Evolutionary conservation across 2,888 invertebrate genomes (phyloP), one percentile per base, ranked within the genome.

Genomic region (Lacanobia wlatinum): DNA sequence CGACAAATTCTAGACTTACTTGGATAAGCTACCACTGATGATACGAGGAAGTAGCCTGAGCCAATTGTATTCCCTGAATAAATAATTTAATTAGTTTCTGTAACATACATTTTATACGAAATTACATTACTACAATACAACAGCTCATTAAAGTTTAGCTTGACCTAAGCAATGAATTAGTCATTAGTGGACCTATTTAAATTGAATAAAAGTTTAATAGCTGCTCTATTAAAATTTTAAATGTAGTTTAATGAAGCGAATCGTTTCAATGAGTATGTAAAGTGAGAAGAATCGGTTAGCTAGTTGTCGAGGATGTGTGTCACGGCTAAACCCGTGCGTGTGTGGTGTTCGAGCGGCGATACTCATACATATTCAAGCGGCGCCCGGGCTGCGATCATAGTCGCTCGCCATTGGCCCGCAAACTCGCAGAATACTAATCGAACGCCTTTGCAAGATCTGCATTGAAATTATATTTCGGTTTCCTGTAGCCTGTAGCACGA

Each of bases 341-440:
- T 91, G 87, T 89, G 80, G 89, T 88, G 90, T 90, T 90, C 89
- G 88, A 89, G 89, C 83, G 83, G 80, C 90, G 91, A 94, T 95
- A 92, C 91, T 94, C 92, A 95, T 96, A 93, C 92, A 95, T 96
- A 95, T 96, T 95, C 94, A 95, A 89, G 78, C 86, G 89, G 87
- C 90, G 88, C 89, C 89, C 88, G 90, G 90, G 87, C 89, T 89
- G 87, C 89, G 90, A 92, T 91, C 88, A 88, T 89, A 91, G 88
- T 86, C 84, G 88, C 87, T 92, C 91, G 93, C 92, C 94, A 93
- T 92, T 93, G 93, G 92, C 91, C 90, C 89, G 93, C 92, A 91
- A 84, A 92, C 93, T 90, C 84, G 84, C 91, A 92, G 96, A 94
- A 95, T 96, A 94, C 92, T 92, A 95, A 96, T 76, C 88, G 88